Evolutionary conservation across 1,140 invertebrate genomes (phyloP).

Genomic region (Microvelia longipes): DNA sequence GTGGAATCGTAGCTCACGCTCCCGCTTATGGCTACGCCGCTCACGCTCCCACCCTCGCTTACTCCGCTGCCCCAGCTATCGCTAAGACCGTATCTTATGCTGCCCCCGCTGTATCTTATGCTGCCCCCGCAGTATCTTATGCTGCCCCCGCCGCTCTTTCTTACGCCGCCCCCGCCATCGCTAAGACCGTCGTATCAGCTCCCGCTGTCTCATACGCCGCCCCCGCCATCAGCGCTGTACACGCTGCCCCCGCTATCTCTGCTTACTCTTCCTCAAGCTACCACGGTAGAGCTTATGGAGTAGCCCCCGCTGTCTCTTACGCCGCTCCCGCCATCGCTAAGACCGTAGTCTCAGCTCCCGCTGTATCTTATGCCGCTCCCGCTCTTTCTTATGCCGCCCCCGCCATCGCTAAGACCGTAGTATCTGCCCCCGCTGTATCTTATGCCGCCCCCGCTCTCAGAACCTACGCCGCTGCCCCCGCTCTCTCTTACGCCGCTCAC

Average conservation of each 20-base stretch:
- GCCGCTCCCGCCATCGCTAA: conserved; percentile 5
- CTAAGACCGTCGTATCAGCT: background rate
- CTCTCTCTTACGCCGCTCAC: conserved; percentile 14
- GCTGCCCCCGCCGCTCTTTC: conserved; percentile 6
- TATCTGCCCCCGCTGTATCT: conserved; percentile 16
- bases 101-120: conserved; percentile 11
- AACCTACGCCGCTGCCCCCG: conserved; percentile 14
- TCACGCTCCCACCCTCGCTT: conserved; percentile 6
- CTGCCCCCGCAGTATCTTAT: conserved; percentile 1
- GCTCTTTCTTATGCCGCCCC: conserved; percentile 16
- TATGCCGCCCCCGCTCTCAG: conserved; percentile 12
- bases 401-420: conserved; percentile 12
- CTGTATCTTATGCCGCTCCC: conserved; percentile 4
- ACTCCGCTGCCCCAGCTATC: conserved; percentile 5
- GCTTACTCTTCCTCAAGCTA: conserved; percentile 4
- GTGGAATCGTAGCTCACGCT: conserved; percentile 31
- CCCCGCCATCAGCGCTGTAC: conserved; percentile 11
- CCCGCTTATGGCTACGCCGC: conserved; percentile 31
- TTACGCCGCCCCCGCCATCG: conserved; percentile 10
- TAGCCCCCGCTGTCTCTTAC: conserved; percentile 6
- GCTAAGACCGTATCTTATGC: background rate
- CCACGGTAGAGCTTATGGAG: conserved; percentile 4
- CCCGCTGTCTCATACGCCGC: conserved; percentile 3
- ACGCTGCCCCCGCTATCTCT: conserved; percentile 11
- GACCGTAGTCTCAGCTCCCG: conserved; percentile 9